Percentiles rank a stretch among this genome's conserved stretches.
Evolutionary conservation across 2,113 vertebrate genomes (phyloP).

Genomic region (Centropus bengalensis): DNA sequence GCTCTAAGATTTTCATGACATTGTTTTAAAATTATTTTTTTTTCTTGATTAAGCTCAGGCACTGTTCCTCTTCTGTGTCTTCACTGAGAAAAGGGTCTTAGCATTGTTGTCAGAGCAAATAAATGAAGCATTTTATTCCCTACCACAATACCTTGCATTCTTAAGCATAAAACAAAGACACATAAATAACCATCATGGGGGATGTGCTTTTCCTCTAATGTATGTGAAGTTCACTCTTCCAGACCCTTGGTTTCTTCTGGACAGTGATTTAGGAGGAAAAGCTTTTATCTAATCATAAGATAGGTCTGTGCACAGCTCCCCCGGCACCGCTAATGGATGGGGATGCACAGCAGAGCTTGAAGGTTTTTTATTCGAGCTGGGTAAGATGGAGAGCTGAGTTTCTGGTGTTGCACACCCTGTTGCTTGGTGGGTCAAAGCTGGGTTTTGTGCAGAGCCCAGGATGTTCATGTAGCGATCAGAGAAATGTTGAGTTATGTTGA

Average conservation of each 20-base stretch:
- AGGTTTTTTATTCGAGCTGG: neutral
- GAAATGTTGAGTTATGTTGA: neutral
- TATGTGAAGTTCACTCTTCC: constrained; percentile 3
- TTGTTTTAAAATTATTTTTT: neutral
- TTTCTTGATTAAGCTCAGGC: neutral
- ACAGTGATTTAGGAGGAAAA: constrained; percentile 54
- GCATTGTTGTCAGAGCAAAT: neutral
- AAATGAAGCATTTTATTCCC: neutral
- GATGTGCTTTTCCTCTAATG: neutral
- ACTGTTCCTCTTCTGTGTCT: neutral
- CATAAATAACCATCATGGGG: neutral
- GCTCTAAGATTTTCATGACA: neutral
- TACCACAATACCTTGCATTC: neutral
- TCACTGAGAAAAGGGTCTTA: neutral
- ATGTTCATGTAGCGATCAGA: neutral
- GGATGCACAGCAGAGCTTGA: neutral
- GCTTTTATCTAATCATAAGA: constrained; percentile 65
- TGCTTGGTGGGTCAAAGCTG: neutral
- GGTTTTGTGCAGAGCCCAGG: neutral
- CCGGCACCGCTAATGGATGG: constrained; percentile 12
- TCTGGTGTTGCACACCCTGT: neutral
- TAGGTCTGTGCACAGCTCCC: constrained; percentile 16
- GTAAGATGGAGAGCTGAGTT: neutral
- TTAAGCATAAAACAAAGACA: neutral
- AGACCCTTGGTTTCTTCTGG: constrained; percentile 3